Evolutionary conservation across 1,140 invertebrate genomes (phyloP).

Genomic region (Orchestia grillus): DNA sequence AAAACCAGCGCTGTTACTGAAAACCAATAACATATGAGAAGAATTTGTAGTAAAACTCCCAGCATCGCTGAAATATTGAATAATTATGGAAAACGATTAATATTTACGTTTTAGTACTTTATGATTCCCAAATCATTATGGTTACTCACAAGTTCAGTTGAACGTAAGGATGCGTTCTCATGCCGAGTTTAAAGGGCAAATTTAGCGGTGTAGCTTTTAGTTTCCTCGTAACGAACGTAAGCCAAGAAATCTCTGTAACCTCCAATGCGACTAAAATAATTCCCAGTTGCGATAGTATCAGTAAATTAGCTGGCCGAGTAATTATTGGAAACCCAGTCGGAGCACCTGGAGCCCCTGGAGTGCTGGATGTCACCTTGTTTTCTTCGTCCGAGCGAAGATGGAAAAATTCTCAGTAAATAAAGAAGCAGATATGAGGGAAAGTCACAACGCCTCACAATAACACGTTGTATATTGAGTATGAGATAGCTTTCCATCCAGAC

Average conservation of each 20-base stretch:
- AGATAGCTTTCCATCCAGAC: no score
- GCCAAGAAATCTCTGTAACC: not conserved
- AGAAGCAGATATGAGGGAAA: no score
- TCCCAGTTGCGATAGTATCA: not conserved
- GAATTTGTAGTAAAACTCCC: no score
- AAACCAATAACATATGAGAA: no score
- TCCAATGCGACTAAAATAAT: not conserved
- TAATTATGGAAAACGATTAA: no score
- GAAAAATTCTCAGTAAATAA: no score
- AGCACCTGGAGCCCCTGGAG: not conserved
- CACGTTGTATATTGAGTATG: no score
- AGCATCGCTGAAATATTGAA: no score
- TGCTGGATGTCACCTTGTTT: not conserved
- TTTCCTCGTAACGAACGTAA: not conserved
- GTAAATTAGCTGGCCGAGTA: not conserved
- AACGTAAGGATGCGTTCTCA: not conserved
- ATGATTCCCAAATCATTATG: no score
- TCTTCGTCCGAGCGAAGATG: not conserved
- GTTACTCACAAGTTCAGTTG: not conserved
- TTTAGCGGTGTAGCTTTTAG: not conserved
- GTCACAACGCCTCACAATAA: no score
- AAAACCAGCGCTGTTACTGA: no score
- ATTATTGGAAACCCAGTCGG: not conserved
- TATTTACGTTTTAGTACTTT: no score
- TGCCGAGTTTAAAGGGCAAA: not conserved